Conservation (phyloP, 1,140 invertebrate species). For the Anoplolepis gracilipes region DNA sequence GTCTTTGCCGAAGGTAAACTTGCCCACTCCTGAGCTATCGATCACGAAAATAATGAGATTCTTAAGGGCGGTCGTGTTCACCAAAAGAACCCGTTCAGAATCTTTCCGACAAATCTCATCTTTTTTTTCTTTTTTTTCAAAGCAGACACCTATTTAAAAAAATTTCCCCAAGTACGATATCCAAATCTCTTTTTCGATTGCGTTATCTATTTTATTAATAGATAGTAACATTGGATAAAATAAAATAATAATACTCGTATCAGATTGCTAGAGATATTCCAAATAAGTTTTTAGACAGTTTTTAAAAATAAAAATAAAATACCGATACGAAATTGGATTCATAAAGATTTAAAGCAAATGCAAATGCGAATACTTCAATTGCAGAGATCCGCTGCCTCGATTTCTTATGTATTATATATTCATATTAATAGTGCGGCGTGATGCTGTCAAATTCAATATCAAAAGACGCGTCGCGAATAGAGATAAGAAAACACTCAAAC, state of each 20-base stretch:
- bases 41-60: conserved; percentile 76
- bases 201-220: neutral
- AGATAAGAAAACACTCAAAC: no score
- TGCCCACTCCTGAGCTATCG: conserved; percentile 58
- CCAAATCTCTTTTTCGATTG: conserved; percentile 3
- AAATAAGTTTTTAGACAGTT: conserved; percentile 2
- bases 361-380: neutral
- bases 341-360: neutral
- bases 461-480: no score
- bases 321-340: neutral
- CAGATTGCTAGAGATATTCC: neutral
- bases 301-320: conserved; percentile 2
- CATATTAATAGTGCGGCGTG: no score
- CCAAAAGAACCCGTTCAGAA: no score
- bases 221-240: conserved; percentile 30
- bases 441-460: no score
- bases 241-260: neutral
- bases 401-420: no score
- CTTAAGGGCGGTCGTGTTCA: conserved; percentile 45
- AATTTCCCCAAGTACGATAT: conserved; percentile 5
- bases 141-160: conserved; percentile 47
- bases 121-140: neutral
- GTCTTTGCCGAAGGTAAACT: conserved; percentile 67
- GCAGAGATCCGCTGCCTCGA: no score
- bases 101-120: conserved; percentile 36